These are phyloP conservation scores for Paramormyrops hopkinsi DNA, from an alignment of 2,797 vertebrate genomes.

Conservation along the genomic window DNA sequence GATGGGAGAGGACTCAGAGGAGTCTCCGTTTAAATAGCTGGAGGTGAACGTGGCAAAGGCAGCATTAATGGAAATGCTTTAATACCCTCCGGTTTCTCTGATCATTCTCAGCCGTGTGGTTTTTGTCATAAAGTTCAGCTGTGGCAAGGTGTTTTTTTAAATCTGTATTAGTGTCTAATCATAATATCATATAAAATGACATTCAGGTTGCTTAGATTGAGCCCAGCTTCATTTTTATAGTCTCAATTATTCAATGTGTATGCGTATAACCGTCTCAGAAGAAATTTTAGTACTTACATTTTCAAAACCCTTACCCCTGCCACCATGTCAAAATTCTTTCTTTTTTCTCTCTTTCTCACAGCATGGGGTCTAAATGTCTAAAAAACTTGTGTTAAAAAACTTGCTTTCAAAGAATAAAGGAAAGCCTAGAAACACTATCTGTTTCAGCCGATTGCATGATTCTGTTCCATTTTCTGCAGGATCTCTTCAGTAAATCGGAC, in stretches of 20 bases:
- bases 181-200: background rate
- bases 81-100: background rate
- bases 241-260: background rate
- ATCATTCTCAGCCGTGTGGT: background rate
- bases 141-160: background rate
- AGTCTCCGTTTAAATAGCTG: background rate
- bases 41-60: background rate
- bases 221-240: background rate
- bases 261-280: background rate
- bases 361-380: background rate
- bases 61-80: background rate
- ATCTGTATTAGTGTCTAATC: background rate
- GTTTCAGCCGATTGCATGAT: background rate
- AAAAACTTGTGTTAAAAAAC: background rate
- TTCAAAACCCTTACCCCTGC: background rate
- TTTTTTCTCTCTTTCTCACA: background rate
- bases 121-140: background rate
- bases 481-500: slow-evolving; percentile 95
- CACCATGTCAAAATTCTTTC: background rate
- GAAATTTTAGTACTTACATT: background rate
- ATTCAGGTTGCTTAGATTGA: background rate
- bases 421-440: background rate
- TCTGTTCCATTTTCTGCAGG: slow-evolving; percentile 51
- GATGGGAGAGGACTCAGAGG: slow-evolving; percentile 16
- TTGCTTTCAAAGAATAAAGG: background rate